A percentile compares a stretch with the other conserved stretches of the same genome.
Conservation (phyloP, 92 coral and sea anemone species). For the Porites divaricata region DNA sequence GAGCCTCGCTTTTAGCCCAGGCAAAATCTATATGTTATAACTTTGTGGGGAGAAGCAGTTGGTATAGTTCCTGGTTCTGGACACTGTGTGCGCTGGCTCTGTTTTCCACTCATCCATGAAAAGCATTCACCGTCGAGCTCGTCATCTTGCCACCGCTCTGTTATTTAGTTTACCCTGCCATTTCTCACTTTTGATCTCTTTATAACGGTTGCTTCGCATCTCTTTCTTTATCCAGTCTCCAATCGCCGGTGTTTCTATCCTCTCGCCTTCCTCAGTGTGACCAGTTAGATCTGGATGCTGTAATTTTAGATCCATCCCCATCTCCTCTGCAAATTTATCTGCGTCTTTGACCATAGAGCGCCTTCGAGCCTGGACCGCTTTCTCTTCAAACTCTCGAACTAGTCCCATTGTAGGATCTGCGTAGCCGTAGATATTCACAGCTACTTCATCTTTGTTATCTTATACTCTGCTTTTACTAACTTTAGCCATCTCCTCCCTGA, state of each 20-base stretch:
- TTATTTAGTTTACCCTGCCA: background rate
- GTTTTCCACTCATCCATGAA: background rate
- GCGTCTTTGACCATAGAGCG: background rate
- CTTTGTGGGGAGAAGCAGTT: conserved; percentile 21
- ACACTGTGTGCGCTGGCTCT: too few species aligned
- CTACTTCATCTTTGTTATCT: conserved; percentile 22
- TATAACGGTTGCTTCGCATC: background rate
- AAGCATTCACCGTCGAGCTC: background rate
- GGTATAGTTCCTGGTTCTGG: background rate
- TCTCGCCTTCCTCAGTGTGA: background rate
- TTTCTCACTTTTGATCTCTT: background rate
- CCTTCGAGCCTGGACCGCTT: background rate
- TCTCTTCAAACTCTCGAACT: conserved; percentile 27
- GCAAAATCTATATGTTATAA: background rate
- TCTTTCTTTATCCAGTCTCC: background rate
- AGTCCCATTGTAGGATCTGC: conserved; percentile 3
- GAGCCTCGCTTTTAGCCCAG: too few species aligned
- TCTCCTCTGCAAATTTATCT: background rate
- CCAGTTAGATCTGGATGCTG: background rate
- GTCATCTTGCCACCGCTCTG: background rate
- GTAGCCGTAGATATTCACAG: background rate
- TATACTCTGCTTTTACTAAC: conserved; percentile 5
- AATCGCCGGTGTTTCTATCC: background rate
- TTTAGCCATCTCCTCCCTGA: conserved; percentile 7
- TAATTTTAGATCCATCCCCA: conserved; percentile 7